Conservation (phyloP, 64 coral and sea anemone species). For the Hydrozoanthus tunicans region DNA sequence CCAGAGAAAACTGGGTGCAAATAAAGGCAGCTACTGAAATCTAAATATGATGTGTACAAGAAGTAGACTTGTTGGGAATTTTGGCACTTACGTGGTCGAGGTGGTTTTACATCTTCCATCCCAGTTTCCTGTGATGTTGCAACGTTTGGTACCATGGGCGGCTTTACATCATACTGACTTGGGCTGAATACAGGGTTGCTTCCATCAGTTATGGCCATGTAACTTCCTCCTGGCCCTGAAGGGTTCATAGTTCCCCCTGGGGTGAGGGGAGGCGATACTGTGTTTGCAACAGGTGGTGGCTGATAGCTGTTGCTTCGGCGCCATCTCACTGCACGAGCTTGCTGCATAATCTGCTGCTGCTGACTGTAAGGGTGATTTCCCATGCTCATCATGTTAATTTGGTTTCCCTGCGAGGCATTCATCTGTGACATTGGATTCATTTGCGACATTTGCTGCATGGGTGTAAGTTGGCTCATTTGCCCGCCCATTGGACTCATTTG, state of each 20-base stretch:
- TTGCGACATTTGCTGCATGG: conserved; percentile 77
- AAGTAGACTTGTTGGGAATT: too few species aligned
- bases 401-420: conserved; percentile 52
- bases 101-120: conserved; percentile 86
- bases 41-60: too few species aligned
- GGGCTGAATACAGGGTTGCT: conserved; percentile 53
- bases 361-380: conserved; percentile 23
- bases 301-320: conserved; percentile 65
- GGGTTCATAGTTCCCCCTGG: conserved; percentile 64
- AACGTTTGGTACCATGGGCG: conserved; percentile 51
- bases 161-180: conserved; percentile 59
- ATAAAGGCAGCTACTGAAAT: too few species aligned
- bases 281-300: conserved; percentile 59
- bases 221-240: conserved; percentile 34
- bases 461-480: conserved; percentile 67
- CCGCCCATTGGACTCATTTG: conserved; percentile 18
- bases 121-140: conserved; percentile 60
- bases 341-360: conserved; percentile 28
- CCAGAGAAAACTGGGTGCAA: too few species aligned
- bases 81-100: conserved; percentile 52
- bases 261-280: conserved; percentile 65
- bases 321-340: conserved; percentile 48
- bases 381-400: conserved; percentile 50
- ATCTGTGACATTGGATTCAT: conserved; percentile 64
- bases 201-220: conserved; percentile 84